Conservation (phyloP, 1,140 invertebrate genomes). For the Drosophila lini region DNA sequence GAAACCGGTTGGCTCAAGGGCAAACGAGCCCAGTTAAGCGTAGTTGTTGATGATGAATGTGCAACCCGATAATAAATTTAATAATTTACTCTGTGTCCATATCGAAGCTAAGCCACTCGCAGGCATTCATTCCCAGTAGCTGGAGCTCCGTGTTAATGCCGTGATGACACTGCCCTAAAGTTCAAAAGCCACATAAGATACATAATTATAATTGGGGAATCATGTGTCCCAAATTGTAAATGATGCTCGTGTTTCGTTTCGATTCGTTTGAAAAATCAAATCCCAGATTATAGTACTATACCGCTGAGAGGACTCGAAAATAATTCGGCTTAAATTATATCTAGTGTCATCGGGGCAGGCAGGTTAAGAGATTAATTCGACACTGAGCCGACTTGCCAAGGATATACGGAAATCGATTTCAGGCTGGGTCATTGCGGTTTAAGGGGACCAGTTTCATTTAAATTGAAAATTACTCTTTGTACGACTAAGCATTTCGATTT, state of each 20-base stretch:
- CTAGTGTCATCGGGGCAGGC: constrained; percentile 13
- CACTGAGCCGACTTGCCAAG: constrained; percentile 24
- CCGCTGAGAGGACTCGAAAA: not conserved
- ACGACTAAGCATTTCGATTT: constrained; percentile 23
- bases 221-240: not conserved
- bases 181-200: not conserved
- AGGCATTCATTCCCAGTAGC: not conserved
- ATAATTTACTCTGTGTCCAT: constrained; percentile 23
- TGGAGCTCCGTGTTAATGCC: constrained; percentile 11
- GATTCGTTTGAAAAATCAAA: not conserved
- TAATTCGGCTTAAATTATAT: not conserved
- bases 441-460: constrained; percentile 61
- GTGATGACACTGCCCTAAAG: constrained; percentile 2
- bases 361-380: constrained; percentile 6
- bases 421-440: constrained; percentile 13
- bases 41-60: constrained; percentile 20
- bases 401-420: constrained; percentile 28
- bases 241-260: not conserved
- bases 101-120: constrained; percentile 3
- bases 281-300: not conserved
- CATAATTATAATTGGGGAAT: not conserved
- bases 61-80: constrained; percentile 7
- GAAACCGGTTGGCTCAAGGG: constrained; percentile 38
- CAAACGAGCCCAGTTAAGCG: constrained; percentile 6
- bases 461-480: constrained; percentile 39